A percentile compares a stretch with the other conserved stretches of the same genome.
These are phyloP conservation scores for Aromia moschata DNA, from an alignment of 2,888 invertebrate genomes.

Conservation along the genomic window DNA sequence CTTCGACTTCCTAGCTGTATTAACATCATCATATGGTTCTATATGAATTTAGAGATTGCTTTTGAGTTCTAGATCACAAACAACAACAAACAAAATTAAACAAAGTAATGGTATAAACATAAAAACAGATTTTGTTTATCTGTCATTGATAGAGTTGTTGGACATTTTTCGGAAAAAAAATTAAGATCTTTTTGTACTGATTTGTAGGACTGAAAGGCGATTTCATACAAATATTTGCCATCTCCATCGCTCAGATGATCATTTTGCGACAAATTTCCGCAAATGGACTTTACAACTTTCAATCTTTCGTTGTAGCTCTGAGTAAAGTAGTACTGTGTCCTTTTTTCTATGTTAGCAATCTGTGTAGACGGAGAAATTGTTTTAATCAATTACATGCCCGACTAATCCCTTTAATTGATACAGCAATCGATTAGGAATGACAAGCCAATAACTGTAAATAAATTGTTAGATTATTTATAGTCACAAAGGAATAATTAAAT, in stretches of 20 bases:
- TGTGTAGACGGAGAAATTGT: constrained; percentile 7
- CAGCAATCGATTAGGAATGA: constrained; percentile 16
- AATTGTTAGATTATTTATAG: constrained; percentile 12
- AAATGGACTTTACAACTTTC: not conserved
- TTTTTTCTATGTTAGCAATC: not conserved
- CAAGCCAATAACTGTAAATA: constrained; percentile 17
- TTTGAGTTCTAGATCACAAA: too few relatives aligned
- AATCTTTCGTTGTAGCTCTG: not conserved
- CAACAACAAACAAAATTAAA: too few relatives aligned
- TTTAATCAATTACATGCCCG: constrained; percentile 14
- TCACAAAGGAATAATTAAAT: constrained; percentile 11
- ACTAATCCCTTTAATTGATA: constrained; percentile 17
- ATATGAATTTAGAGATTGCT: too few relatives aligned
- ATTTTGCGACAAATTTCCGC: too few relatives aligned
- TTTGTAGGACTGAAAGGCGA: too few relatives aligned
- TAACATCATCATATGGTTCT: too few relatives aligned
- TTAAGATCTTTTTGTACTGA: too few relatives aligned
- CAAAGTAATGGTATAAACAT: too few relatives aligned
- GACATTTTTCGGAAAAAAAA: too few relatives aligned
- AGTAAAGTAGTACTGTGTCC: not conserved
- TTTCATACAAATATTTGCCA: constrained; percentile 1
- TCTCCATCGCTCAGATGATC: not conserved
- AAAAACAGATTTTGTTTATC: too few relatives aligned
- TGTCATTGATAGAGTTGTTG: too few relatives aligned
- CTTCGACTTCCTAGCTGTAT: too few relatives aligned